These are phyloP conservation scores for Myiothlypis coronata DNA, from an alignment of 2,797 vertebrate genomes.

Conservation along the genomic window DNA sequence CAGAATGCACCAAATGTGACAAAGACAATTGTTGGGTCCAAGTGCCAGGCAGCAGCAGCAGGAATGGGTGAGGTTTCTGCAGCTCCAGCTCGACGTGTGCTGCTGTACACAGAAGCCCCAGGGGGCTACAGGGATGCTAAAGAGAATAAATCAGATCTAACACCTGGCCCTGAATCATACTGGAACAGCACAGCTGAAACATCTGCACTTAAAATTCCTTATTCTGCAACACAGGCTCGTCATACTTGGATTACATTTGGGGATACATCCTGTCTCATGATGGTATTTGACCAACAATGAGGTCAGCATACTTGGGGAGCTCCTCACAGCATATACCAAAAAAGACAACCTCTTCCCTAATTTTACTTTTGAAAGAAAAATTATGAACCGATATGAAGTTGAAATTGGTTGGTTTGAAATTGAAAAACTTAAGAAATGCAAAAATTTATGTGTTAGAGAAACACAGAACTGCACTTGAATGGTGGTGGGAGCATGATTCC, in stretches of 20 bases:
- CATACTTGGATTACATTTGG: background rate
- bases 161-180: background rate
- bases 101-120: background rate
- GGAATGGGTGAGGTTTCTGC: background rate
- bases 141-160: background rate
- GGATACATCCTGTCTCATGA: background rate
- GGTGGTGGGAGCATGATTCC: background rate
- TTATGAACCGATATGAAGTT: background rate
- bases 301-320: background rate
- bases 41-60: background rate
- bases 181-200: background rate
- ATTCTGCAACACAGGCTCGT: background rate
- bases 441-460: background rate
- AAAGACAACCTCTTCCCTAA: background rate
- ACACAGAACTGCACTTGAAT: background rate
- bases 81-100: fast-evolving
- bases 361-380: background rate
- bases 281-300: background rate
- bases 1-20: background rate
- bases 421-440: background rate
- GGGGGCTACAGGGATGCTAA: background rate
- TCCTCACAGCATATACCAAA: background rate
- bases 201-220: background rate
- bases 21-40: background rate
- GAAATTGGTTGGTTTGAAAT: background rate